Conservation (phyloP, 2,888 invertebrate genomes). For the Pegoplata infirma region DNA sequence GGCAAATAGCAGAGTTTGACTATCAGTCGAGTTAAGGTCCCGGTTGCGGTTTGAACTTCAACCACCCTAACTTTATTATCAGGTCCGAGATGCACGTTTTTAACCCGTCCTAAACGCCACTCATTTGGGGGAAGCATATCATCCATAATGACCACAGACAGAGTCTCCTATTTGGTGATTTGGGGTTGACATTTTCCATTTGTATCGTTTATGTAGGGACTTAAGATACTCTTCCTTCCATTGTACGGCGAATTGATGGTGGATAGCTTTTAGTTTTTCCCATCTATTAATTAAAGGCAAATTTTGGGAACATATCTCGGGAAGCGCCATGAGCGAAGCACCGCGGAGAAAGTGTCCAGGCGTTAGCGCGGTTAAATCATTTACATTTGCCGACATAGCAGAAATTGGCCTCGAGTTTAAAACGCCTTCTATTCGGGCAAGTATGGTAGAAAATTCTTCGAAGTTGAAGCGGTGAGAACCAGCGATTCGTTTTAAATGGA, state of each 20-base stretch:
- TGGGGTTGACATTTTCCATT: not conserved
- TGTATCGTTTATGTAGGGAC: no score
- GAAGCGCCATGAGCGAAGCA: constrained; percentile 3
- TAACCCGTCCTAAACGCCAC: constrained; percentile 27
- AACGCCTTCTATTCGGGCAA: no score
- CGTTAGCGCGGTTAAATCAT: constrained; percentile 33
- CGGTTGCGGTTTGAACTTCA: no score
- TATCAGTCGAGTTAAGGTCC: no score
- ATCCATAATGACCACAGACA: constrained; percentile 2
- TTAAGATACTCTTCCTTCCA: no score
- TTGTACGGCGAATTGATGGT: constrained; percentile 25
- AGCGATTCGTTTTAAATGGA: no score
- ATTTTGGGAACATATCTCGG: constrained; percentile 1
- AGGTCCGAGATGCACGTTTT: not conserved
- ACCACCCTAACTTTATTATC: no score
- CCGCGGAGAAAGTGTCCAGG: constrained; percentile 45
- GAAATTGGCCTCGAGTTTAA: no score
- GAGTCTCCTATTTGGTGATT: constrained; percentile 13
- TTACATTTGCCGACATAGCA: no score
- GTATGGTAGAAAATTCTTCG: no score
- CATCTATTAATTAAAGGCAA: constrained; percentile 14
- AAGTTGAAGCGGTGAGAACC: no score
- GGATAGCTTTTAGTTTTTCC: constrained; percentile 16
- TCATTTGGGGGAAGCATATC: constrained; percentile 26
- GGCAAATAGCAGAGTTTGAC: no score